Base-by-base conservation (phyloP, 2,113 vertebrate species). In the Terrapene triunguis region DNA sequence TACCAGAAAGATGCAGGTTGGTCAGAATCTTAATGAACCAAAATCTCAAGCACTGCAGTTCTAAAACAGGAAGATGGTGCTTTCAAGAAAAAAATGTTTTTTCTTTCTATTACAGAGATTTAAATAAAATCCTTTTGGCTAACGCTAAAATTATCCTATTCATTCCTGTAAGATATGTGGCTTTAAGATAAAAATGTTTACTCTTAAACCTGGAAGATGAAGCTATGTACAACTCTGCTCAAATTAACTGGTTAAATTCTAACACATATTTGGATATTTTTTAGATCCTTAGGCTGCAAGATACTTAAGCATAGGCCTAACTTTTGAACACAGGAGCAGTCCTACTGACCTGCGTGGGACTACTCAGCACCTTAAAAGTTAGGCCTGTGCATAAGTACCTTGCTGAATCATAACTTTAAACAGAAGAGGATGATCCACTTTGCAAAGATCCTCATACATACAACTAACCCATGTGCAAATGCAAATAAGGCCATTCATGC, bases 361-460 rank as follows among this genome's bases (percentile, higher is more conserved):
- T 44, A 17, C 89, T 62, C 24, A 74, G 17, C 11, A 81, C 27
- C 92, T 92, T 93, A 93, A 94, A 96, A 92, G 0, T 82, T 25
- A n/a, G 27, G 24, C 22, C 72, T 93, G 54, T 85, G 8, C 85
- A 94, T 59, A 89, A 27, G n/a, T 88, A 5, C 6, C 12, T 47
- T 19, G 95, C 87, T 92, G 93, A 97, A 96, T 97, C 96, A 92
- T 27, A 92, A 42, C 74, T 78, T 87, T 94, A 96, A 96, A 59
- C 4, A 87, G 88, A 86, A 85, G 74, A 92, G 44, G 91, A 85
- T 85, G 90, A 87, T 53, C 16, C 57, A 94, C 57, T 80, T 57
- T 87, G 74, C 89, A 93, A 97, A 97, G 84, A 84, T 85, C 74
- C 90, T 91, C 48, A 79, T 95, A 81, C 89, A 92, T 50, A 5